Evolutionary conservation across 2,797 vertebrate species (phyloP).

Genomic region (Chrysocyon brachyurus): DNA sequence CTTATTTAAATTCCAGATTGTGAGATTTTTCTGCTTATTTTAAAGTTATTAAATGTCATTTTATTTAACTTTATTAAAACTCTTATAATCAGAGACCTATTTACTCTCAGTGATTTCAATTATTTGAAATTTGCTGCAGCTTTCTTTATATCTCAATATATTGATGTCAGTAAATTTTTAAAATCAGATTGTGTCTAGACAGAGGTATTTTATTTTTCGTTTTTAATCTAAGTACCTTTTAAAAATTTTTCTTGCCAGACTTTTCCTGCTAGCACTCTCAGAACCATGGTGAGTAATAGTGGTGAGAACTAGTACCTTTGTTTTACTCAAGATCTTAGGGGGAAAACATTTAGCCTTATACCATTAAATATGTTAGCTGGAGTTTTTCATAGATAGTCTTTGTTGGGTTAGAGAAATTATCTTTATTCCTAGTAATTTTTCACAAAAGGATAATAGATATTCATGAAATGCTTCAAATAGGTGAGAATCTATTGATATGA

Average conservation of each 20-base stretch:
- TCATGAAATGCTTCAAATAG: background rate
- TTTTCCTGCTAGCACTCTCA: background rate
- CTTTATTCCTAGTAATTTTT: background rate
- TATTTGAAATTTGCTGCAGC: background rate
- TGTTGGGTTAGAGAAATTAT: background rate
- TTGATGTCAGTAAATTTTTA: background rate
- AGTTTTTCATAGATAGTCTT: background rate
- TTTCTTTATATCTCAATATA: background rate
- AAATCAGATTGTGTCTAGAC: background rate
- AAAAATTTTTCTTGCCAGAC: background rate
- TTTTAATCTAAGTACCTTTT: background rate
- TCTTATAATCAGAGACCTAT: background rate
- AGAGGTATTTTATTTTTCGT: background rate
- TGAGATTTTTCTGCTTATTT: background rate
- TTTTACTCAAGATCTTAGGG: background rate
- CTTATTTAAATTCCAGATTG: background rate
- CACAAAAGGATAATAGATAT: background rate
- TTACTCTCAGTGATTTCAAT: background rate
- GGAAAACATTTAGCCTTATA: background rate
- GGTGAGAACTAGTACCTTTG: background rate
- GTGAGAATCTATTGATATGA: background rate
- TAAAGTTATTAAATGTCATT: background rate
- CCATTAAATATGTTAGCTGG: background rate
- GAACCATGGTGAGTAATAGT: background rate
- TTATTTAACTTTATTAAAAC: background rate